These are phyloP conservation scores for Calidris pygmaea DNA, from an alignment of 2,113 vertebrate species.

Conservation along the genomic window DNA sequence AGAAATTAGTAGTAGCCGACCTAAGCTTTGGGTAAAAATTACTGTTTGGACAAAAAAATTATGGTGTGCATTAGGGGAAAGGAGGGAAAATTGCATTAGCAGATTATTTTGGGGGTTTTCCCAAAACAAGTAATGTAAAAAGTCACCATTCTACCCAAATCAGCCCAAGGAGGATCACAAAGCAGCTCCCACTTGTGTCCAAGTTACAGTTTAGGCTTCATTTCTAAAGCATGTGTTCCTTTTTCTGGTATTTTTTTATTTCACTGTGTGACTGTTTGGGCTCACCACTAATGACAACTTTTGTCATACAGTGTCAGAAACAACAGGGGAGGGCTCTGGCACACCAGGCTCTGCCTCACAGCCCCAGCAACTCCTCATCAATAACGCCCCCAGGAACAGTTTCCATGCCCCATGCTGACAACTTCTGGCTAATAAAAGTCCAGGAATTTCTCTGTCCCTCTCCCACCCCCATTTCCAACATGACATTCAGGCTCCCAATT, in stretches of 20 bases:
- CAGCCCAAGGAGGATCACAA: neutral
- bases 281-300: neutral
- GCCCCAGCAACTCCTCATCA: neutral
- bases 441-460: neutral
- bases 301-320: neutral
- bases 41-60: neutral
- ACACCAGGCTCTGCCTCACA: neutral
- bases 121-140: neutral
- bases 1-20: fast-evolving
- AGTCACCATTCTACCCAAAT: neutral
- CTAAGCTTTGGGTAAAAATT: neutral
- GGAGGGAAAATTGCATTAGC: neutral
- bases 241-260: neutral
- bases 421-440: neutral
- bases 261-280: neutral
- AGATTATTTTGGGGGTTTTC: neutral
- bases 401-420: neutral
- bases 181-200: neutral
- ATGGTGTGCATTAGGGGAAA: neutral
- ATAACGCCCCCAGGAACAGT: fast-evolving
- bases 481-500: neutral
- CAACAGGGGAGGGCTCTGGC: too few relatives aligned
- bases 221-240: fast-evolving
- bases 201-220: neutral
- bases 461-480: neutral